phyloP scores from a whole-genome alignment of 2,888 invertebrate species.

The Anoplius nigerrimus region DNA sequence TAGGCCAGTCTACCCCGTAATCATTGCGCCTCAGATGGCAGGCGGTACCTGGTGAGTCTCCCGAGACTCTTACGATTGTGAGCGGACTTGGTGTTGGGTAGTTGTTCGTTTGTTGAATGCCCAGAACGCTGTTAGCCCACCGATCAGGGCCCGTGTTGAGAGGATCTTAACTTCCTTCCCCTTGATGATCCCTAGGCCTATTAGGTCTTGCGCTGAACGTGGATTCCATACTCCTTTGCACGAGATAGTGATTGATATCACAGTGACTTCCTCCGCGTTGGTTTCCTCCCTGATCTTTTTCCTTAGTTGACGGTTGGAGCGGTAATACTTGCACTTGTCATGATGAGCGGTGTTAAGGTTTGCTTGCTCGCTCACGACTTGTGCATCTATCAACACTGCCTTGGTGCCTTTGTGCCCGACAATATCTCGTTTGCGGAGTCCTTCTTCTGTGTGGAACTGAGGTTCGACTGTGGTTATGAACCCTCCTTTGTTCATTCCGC shows the following conservation, averaged over 20 bases:
- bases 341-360: slow-evolving; percentile 44
- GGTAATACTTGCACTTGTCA: slow-evolving; percentile 55
- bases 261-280: not conserved
- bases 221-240: slow-evolving; percentile 40
- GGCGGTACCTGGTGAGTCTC: too few species aligned
- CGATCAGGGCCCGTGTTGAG: slow-evolving; percentile 32
- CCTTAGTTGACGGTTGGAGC: not conserved
- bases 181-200: not conserved
- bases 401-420: not conserved
- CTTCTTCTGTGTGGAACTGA: not conserved
- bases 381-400: not conserved
- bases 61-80: too few species aligned
- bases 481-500: not conserved
- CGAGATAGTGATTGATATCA: slow-evolving; percentile 32
- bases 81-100: too few species aligned
- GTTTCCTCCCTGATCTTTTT: slow-evolving; percentile 1
- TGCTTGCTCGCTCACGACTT: slow-evolving; percentile 23
- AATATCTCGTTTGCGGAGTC: slow-evolving; percentile 9
- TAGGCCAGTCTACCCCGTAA: too few species aligned
- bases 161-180: slow-evolving; percentile 36
- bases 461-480: not conserved
- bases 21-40: too few species aligned
- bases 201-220: not conserved
- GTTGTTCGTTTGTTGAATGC: slow-evolving; percentile 4
- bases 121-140: slow-evolving; percentile 21